Evolutionary conservation across 2,797 vertebrate genomes (phyloP).

Genomic region (Sandelia bainsii): DNA sequence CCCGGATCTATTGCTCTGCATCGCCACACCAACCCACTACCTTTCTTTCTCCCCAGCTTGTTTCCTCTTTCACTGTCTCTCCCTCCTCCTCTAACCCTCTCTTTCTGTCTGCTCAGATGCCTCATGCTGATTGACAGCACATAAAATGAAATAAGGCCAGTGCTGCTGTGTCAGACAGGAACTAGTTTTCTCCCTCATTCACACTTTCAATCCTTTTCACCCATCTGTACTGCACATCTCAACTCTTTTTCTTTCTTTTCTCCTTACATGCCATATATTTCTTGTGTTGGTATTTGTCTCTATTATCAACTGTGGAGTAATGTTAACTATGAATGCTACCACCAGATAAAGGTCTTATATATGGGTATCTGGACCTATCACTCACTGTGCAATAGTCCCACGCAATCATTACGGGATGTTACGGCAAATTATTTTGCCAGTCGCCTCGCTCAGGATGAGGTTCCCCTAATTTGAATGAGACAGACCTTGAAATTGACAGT

Average conservation of each 20-base stretch:
- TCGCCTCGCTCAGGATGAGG: slow-evolving; percentile 68
- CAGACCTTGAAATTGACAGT: slow-evolving; percentile 84
- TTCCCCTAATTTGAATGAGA: slow-evolving; percentile 81
- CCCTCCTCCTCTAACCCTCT: slow-evolving; percentile 44
- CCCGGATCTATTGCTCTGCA: slow-evolving; percentile 66
- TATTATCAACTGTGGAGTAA: slow-evolving; percentile 50
- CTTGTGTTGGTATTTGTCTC: slow-evolving; percentile 65
- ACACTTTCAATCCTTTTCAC: slow-evolving; percentile 64
- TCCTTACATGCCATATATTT: slow-evolving; percentile 56
- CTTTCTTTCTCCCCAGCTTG: slow-evolving; percentile 55
- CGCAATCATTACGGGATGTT: slow-evolving; percentile 78
- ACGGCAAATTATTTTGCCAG: slow-evolving; percentile 82
- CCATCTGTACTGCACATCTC: slow-evolving; percentile 37
- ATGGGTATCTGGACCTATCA: slow-evolving; percentile 69
- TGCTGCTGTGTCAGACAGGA: slow-evolving; percentile 70
- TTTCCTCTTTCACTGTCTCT: slow-evolving; percentile 56
- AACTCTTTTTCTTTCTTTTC: slow-evolving; percentile 33
- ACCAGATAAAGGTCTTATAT: slow-evolving; percentile 64
- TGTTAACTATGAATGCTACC: slow-evolving; percentile 50
- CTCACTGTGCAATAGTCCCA: slow-evolving; percentile 66
- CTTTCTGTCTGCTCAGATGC: slow-evolving; percentile 66
- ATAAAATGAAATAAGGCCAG: slow-evolving; percentile 78
- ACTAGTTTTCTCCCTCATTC: slow-evolving; percentile 69
- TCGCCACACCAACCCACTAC: slow-evolving; percentile 55
- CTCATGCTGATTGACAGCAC: slow-evolving; percentile 80